These are phyloP conservation scores for Ammodytes marinus DNA, from an alignment of 2,113 vertebrate species.

Conservation along the genomic window DNA sequence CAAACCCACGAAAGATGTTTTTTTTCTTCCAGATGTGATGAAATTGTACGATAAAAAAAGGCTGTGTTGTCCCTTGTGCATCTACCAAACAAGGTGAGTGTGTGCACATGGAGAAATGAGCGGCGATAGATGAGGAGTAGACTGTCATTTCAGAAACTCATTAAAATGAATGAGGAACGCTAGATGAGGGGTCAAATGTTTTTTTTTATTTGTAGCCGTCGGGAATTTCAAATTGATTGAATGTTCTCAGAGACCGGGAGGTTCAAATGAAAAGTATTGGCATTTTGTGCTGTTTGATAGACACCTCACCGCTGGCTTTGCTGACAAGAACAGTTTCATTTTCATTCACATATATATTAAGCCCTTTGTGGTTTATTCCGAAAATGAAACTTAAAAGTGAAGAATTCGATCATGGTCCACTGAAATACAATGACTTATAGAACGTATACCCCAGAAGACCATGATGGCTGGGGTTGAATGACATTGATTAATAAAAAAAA, in stretches of 20 bases:
- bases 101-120: slow-evolving; percentile 52
- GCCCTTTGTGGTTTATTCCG: slow-evolving; percentile 38
- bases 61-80: not conserved
- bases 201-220: slow-evolving; percentile 65
- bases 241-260: slow-evolving; percentile 58
- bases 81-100: slow-evolving; percentile 33
- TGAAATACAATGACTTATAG: slow-evolving; percentile 28
- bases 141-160: slow-evolving; percentile 68
- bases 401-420: slow-evolving; percentile 59
- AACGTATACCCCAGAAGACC: slow-evolving; percentile 27
- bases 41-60: slow-evolving; percentile 46
- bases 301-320: slow-evolving; percentile 45
- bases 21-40: slow-evolving; percentile 47
- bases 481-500: not conserved
- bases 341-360: slow-evolving; percentile 46
- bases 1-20: slow-evolving; percentile 25
- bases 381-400: slow-evolving; percentile 47
- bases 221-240: slow-evolving; percentile 74
- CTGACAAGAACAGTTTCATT: slow-evolving; percentile 59
- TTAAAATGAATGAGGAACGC: slow-evolving; percentile 80
- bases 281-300: slow-evolving; percentile 51
- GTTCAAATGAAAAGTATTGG: slow-evolving; percentile 60
- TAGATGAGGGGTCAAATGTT: slow-evolving; percentile 66
- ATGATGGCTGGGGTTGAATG: not conserved
- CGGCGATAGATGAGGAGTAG: slow-evolving; percentile 65